phyloP scores from a whole-genome alignment of 2,888 invertebrate genomes.

The Amiota communis region DNA sequence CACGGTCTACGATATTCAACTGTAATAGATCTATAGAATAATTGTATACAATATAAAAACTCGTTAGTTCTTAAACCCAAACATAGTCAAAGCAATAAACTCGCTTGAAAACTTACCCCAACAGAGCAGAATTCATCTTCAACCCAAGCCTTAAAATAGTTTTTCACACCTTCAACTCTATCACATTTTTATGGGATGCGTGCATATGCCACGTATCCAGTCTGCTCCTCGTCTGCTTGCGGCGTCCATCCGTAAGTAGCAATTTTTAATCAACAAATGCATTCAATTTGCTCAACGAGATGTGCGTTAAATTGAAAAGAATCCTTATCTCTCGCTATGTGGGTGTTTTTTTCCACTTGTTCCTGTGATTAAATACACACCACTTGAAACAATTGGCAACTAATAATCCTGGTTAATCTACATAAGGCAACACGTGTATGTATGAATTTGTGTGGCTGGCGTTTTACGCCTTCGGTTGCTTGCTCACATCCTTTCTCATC shows the following conservation, averaged over 20 bases:
- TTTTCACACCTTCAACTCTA: too few relatives aligned
- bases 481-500: conserved; percentile 19
- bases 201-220: background rate
- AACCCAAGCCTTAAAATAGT: too few relatives aligned
- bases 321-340: conserved; percentile 25
- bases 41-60: too few relatives aligned
- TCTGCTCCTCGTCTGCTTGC: background rate
- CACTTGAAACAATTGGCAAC: conserved; percentile 66
- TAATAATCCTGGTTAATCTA: conserved; percentile 71
- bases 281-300: conserved; percentile 68
- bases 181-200: too few relatives aligned
- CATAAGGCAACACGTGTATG: conserved; percentile 51
- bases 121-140: too few relatives aligned
- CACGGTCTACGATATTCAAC: too few relatives aligned
- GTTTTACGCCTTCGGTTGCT: conserved; percentile 16
- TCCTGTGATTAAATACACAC: conserved; percentile 47
- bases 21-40: too few relatives aligned
- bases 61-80: too few relatives aligned
- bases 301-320: conserved; percentile 31
- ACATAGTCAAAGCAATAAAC: too few relatives aligned
- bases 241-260: conserved; percentile 50
- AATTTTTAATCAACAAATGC: conserved; percentile 73
- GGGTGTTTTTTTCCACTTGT: conserved; percentile 9
- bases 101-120: too few relatives aligned
- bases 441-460: conserved; percentile 4